phyloP scores from a whole-genome alignment of 2,797 vertebrate species.

The Graptemys geographica region DNA sequence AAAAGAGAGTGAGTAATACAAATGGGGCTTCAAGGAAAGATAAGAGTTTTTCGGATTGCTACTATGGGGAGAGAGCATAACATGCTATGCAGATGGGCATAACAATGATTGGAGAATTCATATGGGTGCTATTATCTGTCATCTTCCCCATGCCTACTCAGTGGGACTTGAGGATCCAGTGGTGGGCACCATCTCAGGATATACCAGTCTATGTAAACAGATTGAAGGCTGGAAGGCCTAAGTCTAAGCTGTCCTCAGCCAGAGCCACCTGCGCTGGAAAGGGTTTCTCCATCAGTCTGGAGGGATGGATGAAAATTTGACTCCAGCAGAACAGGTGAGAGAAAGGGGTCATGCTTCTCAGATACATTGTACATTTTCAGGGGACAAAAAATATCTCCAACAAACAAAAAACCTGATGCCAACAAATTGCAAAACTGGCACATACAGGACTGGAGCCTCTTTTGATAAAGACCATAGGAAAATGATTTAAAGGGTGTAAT shows the following conservation, averaged over 20 bases:
- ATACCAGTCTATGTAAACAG: background rate
- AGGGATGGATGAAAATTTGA: background rate
- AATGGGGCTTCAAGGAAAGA: background rate
- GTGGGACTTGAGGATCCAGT: background rate
- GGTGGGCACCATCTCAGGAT: fast-evolving
- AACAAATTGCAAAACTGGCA: background rate
- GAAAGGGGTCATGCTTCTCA: background rate
- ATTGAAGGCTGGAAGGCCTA: background rate
- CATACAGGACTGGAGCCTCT: background rate
- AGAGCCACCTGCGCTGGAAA: background rate
- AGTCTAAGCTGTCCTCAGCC: background rate
- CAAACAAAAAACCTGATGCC: background rate
- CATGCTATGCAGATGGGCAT: background rate
- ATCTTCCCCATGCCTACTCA: fast-evolving
- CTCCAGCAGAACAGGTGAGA: fast-evolving
- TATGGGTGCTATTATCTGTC: background rate
- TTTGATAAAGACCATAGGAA: background rate
- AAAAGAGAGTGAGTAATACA: background rate
- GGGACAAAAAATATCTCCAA: background rate
- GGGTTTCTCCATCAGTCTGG: background rate
- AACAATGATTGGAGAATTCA: background rate
- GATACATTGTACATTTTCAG: background rate
- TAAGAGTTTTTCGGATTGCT: background rate
- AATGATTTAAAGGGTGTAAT: background rate
- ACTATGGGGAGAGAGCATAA: background rate